Conservation (phyloP, 2,113 vertebrate species). For the Poicephalus meyeri region DNA sequence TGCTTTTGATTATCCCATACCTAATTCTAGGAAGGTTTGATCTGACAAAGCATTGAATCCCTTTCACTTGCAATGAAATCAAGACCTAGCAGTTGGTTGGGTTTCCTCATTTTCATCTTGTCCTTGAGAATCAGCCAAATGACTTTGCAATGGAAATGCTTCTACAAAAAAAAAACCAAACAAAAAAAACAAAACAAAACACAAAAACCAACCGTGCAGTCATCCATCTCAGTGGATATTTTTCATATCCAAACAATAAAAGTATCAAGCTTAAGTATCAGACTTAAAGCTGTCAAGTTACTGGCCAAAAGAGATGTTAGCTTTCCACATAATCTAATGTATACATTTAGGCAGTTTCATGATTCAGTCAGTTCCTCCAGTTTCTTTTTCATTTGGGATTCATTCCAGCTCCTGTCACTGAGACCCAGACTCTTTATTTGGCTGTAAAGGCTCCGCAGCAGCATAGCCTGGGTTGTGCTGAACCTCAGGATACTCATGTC, state of each 20-base stretch:
- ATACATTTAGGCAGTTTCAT: slow-evolving; percentile 45
- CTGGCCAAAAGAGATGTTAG: slow-evolving; percentile 50
- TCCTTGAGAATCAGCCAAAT: neutral
- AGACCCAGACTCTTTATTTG: neutral
- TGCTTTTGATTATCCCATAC: neutral
- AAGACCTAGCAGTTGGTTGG: neutral
- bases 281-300: slow-evolving; percentile 47
- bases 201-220: neutral
- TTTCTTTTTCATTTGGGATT: slow-evolving; percentile 26
- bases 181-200: neutral
- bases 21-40: neutral
- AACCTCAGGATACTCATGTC: neutral
- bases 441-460: neutral
- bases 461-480: neutral
- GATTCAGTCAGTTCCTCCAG: neutral
- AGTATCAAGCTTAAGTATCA: slow-evolving; percentile 28
- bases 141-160: neutral
- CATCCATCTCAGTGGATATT: neutral
- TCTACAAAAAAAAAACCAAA: neutral
- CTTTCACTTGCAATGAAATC: neutral
- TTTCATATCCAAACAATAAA: slow-evolving; percentile 36
- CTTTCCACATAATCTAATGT: slow-evolving; percentile 13
- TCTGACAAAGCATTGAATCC: neutral
- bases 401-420: neutral
- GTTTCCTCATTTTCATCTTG: neutral